Conservation (phyloP, 2,888 invertebrate genomes). For the Scaptomyza polygonia region DNA sequence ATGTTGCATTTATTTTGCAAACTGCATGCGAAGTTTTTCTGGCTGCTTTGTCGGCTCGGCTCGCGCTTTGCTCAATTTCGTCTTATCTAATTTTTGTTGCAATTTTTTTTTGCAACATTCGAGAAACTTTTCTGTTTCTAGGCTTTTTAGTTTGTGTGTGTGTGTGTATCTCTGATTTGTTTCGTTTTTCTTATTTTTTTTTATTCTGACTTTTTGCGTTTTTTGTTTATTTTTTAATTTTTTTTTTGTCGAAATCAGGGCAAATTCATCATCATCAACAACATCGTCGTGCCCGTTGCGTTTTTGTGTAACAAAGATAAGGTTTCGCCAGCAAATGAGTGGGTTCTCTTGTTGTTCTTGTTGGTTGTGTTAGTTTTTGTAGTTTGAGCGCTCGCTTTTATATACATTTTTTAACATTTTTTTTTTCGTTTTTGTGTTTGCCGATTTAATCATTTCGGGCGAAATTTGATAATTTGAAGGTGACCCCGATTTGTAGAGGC, state of each 20-base stretch:
- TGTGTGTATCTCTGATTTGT: slow-evolving; percentile 28
- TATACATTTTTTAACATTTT: slow-evolving; percentile 42
- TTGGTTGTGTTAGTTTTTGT: slow-evolving; percentile 35
- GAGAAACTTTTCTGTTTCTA: slow-evolving; percentile 35
- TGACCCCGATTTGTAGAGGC: slow-evolving; percentile 70
- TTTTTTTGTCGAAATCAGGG: slow-evolving; percentile 83
- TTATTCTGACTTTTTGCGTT: slow-evolving; percentile 45
- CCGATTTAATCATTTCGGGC: slow-evolving; percentile 77
- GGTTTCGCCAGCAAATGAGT: slow-evolving; percentile 71
- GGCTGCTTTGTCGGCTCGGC: slow-evolving; percentile 73
- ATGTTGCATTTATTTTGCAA: slow-evolving; percentile 42
- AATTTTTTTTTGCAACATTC: slow-evolving; percentile 35
- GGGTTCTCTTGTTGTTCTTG: slow-evolving; percentile 52
- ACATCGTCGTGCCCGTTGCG: slow-evolving; percentile 70
- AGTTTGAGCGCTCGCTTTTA: slow-evolving; percentile 46
- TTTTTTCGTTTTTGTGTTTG: slow-evolving; percentile 55
- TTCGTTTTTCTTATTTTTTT: slow-evolving; percentile 25
- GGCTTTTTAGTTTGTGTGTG: slow-evolving; percentile 32
- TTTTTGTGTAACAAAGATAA: slow-evolving; percentile 78
- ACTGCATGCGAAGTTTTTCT: slow-evolving; percentile 63
- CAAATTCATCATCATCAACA: slow-evolving; percentile 83
- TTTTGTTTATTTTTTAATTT: slow-evolving; percentile 53
- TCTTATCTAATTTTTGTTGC: slow-evolving; percentile 72
- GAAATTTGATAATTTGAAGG: slow-evolving; percentile 81
- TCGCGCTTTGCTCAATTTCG: slow-evolving; percentile 72